These are phyloP conservation scores for Metopolophium dirhodum DNA, from an alignment of 1,140 invertebrate genomes.

Conservation along the genomic window DNA sequence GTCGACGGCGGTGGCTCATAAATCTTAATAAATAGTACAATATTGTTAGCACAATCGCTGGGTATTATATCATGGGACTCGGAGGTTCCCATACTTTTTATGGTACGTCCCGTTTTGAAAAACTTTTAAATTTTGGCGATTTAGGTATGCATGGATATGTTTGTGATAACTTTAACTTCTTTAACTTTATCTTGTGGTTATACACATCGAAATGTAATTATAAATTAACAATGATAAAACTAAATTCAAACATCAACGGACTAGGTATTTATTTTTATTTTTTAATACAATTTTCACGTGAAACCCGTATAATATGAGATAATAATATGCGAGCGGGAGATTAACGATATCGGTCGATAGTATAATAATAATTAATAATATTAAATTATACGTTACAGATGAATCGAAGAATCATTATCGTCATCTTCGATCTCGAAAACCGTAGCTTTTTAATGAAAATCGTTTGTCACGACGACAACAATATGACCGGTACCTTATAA, in stretches of 20 bases:
- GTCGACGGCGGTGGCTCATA: not conserved
- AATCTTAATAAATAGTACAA: not conserved
- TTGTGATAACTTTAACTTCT: too few relatives aligned
- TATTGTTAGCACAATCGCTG: too few relatives aligned
- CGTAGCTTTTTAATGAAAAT: not conserved
- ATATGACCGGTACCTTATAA: not conserved
- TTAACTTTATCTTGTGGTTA: too few relatives aligned
- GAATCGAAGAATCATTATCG: not conserved
- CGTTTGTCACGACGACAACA: not conserved
- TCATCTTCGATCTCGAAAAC: not conserved
- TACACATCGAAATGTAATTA: too few relatives aligned
- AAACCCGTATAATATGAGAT: not conserved
- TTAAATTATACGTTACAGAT: not conserved
- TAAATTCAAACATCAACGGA: not conserved
- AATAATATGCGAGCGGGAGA: not conserved
- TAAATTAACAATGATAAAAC: too few relatives aligned
- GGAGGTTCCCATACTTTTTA: too few relatives aligned
- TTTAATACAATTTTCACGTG: not conserved
- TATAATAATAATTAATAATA: not conserved
- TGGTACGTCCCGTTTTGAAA: too few relatives aligned
- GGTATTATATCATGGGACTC: too few relatives aligned
- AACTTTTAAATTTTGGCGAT: too few relatives aligned
- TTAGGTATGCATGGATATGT: too few relatives aligned
- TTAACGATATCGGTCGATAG: not conserved
- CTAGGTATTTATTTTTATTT: not conserved